Conservation (phyloP, 2,888 invertebrate genomes). For the Dioctria rufipes region DNA sequence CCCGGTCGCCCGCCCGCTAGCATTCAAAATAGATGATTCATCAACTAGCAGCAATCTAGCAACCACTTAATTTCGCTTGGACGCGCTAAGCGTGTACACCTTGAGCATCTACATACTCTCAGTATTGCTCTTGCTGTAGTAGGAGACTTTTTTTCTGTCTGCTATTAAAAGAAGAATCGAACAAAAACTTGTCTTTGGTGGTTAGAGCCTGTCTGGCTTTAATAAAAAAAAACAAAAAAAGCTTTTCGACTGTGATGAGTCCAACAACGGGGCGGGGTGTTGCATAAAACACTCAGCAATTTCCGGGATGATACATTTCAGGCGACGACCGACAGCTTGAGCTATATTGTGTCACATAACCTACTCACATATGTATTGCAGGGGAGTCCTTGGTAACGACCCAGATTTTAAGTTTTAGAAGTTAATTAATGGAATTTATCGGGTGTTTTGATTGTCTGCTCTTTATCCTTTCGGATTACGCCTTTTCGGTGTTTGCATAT, state of each 20-base stretch:
- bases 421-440: constrained; percentile 6
- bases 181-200: not conserved
- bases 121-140: not conserved
- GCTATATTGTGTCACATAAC: too few relatives aligned
- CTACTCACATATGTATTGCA: not conserved
- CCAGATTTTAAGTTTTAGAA: constrained; percentile 11
- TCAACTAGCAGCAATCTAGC: not conserved
- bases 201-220: not conserved
- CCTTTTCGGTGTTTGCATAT: not conserved
- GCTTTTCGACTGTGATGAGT: too few relatives aligned
- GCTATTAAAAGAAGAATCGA: too few relatives aligned
- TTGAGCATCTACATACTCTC: not conserved
- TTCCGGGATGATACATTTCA: constrained; percentile 44
- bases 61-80: not conserved
- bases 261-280: not conserved
- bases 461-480: constrained; percentile 13
- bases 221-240: too few relatives aligned
- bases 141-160: not conserved
- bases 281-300: constrained; percentile 36
- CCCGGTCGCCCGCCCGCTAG: constrained; percentile 10
- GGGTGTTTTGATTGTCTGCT: constrained; percentile 7
- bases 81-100: constrained; percentile 1
- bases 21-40: constrained; percentile 18
- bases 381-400: constrained; percentile 2
- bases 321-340: not conserved